Conservation (phyloP, 2,113 vertebrate genomes). For the Rhizomys pruinosus region DNA sequence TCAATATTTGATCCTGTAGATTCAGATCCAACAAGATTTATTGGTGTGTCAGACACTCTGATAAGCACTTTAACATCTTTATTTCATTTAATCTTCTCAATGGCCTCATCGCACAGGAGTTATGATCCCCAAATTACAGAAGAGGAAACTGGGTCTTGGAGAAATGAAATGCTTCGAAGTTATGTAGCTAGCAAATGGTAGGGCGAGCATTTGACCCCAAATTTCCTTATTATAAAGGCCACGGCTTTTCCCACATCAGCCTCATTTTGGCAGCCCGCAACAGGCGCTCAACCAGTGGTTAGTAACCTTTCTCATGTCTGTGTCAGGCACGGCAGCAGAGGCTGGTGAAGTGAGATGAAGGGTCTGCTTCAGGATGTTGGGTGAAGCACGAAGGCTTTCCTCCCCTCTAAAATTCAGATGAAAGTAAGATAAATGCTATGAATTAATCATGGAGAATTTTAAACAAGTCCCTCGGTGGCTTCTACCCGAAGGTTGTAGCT, state of each 20-base stretch:
- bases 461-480: constrained; percentile 69
- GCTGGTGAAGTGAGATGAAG: background rate
- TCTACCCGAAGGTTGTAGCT: constrained; percentile 69
- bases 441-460: constrained; percentile 78
- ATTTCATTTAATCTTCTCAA: constrained; percentile 54
- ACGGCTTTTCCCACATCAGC: background rate
- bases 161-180: constrained; percentile 58
- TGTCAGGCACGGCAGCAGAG: background rate
- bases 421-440: constrained; percentile 71
- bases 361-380: constrained; percentile 38
- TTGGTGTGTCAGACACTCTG: constrained; percentile 44
- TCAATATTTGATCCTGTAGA: constrained; percentile 51
- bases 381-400: constrained; percentile 42
- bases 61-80: constrained; percentile 57
- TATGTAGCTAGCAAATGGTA: background rate
- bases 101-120: constrained; percentile 51
- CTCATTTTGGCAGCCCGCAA: background rate
- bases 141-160: constrained; percentile 66
- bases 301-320: accelerated
- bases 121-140: constrained; percentile 71
- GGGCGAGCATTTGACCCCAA: constrained; percentile 24
- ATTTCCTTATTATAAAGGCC: constrained; percentile 17
- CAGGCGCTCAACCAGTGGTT: background rate
- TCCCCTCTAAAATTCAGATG: constrained; percentile 63
- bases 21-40: constrained; percentile 57